Base-by-base conservation (phyloP, 2,797 vertebrate genomes). In the Thaleichthys pacificus region DNA sequence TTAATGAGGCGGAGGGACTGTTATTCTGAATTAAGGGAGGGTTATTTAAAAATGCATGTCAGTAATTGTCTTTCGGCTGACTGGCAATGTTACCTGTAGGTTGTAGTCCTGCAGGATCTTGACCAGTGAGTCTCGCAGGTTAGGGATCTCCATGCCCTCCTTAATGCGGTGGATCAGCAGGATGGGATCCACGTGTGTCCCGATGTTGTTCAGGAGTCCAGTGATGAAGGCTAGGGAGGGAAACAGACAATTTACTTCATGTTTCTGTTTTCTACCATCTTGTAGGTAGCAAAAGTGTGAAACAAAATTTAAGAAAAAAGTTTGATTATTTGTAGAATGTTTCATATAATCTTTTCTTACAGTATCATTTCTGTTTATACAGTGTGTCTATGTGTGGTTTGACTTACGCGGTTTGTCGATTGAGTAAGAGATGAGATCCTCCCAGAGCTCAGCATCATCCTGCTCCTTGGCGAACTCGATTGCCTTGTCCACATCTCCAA, bases 61-160 rank as follows among this genome's bases (percentile, higher is more conserved):
- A 61, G 21, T 61, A 5, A 56, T 24, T 54, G 15, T 8, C 26
- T 67, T 6, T 54, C 24, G 66, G 15, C 22, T 66, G 9, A 54
- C 42, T 66, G 11, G 21, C 22, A 9, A 61, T 24, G 58, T 86
- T 68, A 98, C 97, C 92, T 99, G 97, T 70, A 99, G 93, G 83
- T 99, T 99, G 87, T 99, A 99, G 90, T 99, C 98, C 64, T 99
- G 98, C 60, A 99, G 94, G 84, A 99, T 99, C 90, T 99, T 99
- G 79, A 99, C 98, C 0, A 99, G 90, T 0, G 97, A 99, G 80
- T 99, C 97, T 91, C 98, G 93, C 79, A 99, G 92, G 86, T 98
- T 97, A 26, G 98, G 97, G 87, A 99, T 99, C 89, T 99, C 95
- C 97, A 99, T 99, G 80, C 96, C 96, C 89, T 99, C 98, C 82